Conservation (phyloP, 2,113 vertebrate species). For the Cheirogaleus medius region DNA sequence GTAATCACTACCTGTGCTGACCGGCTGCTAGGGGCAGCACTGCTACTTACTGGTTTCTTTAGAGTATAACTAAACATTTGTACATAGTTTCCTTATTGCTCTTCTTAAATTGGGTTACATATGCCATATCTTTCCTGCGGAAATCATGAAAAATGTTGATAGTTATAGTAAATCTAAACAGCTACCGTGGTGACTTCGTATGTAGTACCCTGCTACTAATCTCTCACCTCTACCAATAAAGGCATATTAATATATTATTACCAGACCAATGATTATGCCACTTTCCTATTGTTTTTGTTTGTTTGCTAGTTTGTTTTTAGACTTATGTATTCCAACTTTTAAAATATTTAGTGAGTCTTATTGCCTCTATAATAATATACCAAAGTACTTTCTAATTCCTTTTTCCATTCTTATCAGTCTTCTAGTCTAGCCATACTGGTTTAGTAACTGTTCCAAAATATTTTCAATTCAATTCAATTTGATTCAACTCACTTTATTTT, state of each 20-base stretch:
- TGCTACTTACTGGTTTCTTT: background rate
- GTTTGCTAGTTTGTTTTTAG: background rate
- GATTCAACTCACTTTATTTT: background rate
- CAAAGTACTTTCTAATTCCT: background rate
- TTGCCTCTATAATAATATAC: background rate
- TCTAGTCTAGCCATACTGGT: background rate
- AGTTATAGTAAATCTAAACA: background rate
- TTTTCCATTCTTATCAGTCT: background rate
- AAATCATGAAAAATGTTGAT: background rate
- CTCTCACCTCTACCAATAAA: background rate
- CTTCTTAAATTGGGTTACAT: background rate
- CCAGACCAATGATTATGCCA: background rate
- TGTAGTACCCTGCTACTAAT: background rate
- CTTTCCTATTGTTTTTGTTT: background rate
- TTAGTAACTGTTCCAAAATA: background rate
- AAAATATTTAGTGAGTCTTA: background rate
- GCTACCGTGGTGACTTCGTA: background rate
- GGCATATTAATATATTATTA: background rate
- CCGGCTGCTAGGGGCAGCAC: background rate
- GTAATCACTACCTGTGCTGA: rapidly evolving
- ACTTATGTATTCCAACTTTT: background rate
- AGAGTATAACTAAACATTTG: background rate
- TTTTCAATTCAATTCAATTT: background rate
- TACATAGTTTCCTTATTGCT: background rate
- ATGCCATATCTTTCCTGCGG: background rate